phyloP scores from a whole-genome alignment of 2,113 vertebrate genomes.

The Corapipo altera region DNA sequence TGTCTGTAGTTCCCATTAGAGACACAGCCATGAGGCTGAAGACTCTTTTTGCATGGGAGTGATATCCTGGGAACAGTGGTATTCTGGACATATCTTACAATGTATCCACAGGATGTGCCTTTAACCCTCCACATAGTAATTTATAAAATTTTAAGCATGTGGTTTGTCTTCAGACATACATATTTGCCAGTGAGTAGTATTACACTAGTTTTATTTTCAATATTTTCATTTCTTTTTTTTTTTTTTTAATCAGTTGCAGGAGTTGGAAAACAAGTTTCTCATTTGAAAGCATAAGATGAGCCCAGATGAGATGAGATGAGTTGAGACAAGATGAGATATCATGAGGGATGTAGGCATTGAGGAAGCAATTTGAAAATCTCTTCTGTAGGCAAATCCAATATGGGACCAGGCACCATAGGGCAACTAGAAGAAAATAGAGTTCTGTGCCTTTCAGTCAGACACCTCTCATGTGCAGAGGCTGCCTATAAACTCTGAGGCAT shows the following conservation, averaged over 20 bases:
- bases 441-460: not conserved
- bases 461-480: not conserved
- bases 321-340: not conserved
- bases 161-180: not conserved
- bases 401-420: not conserved
- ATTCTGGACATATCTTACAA: not conserved
- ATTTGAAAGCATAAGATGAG: not conserved
- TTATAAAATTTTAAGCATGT: not conserved
- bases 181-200: not conserved
- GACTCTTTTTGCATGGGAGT: not conserved
- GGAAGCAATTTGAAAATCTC: not conserved
- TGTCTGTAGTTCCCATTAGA: not conserved
- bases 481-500: not conserved
- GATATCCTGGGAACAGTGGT: not conserved
- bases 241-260: not conserved
- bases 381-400: not conserved
- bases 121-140: not conserved
- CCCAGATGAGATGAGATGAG: not conserved
- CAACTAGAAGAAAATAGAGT: not conserved
- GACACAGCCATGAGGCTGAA: not conserved
- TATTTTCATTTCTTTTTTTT: not conserved
- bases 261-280: not conserved
- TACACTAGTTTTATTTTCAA: not conserved
- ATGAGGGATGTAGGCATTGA: accelerated
- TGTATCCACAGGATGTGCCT: not conserved